Conservation (phyloP, 2,888 invertebrate genomes). For the Dasypogon diadema region DNA sequence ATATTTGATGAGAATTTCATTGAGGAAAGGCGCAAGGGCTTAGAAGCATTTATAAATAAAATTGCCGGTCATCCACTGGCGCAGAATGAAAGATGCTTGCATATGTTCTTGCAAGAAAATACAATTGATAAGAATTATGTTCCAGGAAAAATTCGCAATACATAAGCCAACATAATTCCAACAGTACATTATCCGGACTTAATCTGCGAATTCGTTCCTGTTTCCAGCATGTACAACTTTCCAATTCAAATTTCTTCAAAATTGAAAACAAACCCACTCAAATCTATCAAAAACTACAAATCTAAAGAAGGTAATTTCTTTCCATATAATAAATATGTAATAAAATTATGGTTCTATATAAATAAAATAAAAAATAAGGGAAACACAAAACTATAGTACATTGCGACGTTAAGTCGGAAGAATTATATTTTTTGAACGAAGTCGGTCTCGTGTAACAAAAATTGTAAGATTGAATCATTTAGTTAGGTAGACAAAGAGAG, state of each 20-base stretch:
- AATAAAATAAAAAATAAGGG: constrained; percentile 8
- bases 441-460: constrained; percentile 42
- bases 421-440: constrained; percentile 47
- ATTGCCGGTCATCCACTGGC: constrained; percentile 99
- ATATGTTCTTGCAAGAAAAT: constrained; percentile 98
- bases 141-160: constrained; percentile 98
- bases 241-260: constrained; percentile 20
- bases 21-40: constrained; percentile 96
- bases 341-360: constrained; percentile 38
- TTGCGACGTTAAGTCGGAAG: constrained; percentile 17
- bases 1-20: constrained; percentile 99
- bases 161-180: constrained; percentile 71
- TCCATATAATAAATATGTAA: constrained; percentile 28
- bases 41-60: constrained; percentile 99
- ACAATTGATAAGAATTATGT: constrained; percentile 99
- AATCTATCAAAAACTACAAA: constrained; percentile 17
- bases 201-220: background rate
- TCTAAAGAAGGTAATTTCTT: constrained; percentile 13
- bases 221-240: constrained; percentile 17
- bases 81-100: constrained; percentile 98
- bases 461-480: constrained; percentile 24
- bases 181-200: constrained; percentile 1
- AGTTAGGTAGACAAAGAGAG: constrained; percentile 44
- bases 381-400: background rate
- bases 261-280: constrained; percentile 23